These are phyloP conservation scores for Sphinx pinastri DNA, from an alignment of 2,888 invertebrate species.

Conservation along the genomic window DNA sequence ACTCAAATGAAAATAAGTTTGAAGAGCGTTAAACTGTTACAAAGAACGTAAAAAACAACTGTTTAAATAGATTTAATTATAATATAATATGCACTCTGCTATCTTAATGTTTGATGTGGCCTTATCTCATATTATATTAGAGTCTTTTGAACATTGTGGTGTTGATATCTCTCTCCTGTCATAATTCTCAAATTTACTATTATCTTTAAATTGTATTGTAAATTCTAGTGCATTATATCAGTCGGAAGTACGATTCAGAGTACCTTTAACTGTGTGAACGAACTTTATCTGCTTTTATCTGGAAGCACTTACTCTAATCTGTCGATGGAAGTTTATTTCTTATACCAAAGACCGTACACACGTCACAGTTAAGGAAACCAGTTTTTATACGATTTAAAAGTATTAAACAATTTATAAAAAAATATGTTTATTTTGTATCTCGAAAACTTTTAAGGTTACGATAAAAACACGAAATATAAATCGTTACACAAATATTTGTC, in stretches of 20 bases:
- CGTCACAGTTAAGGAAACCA: slow-evolving; percentile 28
- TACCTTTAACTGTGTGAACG: slow-evolving; percentile 54
- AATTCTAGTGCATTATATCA: slow-evolving; percentile 30
- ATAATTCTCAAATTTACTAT: slow-evolving; percentile 10
- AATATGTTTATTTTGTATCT: slow-evolving; percentile 10
- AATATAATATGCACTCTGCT: neutral
- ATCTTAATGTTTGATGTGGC: slow-evolving; percentile 13
- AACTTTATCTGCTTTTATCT: slow-evolving; percentile 65
- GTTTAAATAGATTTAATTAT: slow-evolving; percentile 8
- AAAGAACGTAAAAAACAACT: slow-evolving; percentile 13
- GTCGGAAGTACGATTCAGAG: slow-evolving; percentile 53
- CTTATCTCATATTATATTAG: slow-evolving; percentile 7
- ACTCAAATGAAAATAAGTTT: neutral
- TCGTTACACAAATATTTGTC: slow-evolving; percentile 23
- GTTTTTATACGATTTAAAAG: slow-evolving; percentile 27
- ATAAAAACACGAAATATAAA: neutral
- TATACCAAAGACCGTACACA: slow-evolving; percentile 26
- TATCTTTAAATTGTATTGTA: slow-evolving; percentile 23
- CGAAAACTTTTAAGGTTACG: slow-evolving; percentile 21
- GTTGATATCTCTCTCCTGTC: slow-evolving; percentile 13
- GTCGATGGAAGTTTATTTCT: slow-evolving; percentile 58
- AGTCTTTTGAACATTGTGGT: neutral
- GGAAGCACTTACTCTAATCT: slow-evolving; percentile 65
- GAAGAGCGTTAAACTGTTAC: neutral
- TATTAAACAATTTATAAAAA: slow-evolving; percentile 22